Evolutionary conservation across 2,888 invertebrate species (phyloP).

Genomic region (Nymphalis c-album): DNA sequence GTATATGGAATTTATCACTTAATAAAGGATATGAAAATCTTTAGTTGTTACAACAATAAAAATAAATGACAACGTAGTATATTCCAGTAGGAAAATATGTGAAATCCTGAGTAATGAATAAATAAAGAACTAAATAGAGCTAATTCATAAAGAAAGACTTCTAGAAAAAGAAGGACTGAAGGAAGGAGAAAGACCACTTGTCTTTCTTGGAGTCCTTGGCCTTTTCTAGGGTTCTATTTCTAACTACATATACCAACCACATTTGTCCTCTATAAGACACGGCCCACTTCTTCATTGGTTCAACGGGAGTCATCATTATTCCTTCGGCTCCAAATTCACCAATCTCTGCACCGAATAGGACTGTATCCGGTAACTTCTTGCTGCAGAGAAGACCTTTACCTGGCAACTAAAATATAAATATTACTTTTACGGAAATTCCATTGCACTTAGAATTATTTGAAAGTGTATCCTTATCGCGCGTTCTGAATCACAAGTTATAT

Average conservation of each 20-base stretch:
- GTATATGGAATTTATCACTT: not conserved
- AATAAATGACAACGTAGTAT: too few species aligned
- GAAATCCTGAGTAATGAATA: too few species aligned
- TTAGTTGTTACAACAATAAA: too few species aligned
- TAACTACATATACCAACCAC: slow-evolving; percentile 63
- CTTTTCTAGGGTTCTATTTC: not conserved
- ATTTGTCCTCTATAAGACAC: slow-evolving; percentile 86
- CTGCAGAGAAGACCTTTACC: slow-evolving; percentile 85
- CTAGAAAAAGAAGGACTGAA: too few species aligned
- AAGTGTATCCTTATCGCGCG: not conserved
- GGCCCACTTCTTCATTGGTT: slow-evolving; percentile 88
- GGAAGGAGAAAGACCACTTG: too few species aligned
- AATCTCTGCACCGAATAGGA: slow-evolving; percentile 81
- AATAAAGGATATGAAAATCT: too few species aligned
- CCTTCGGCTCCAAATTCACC: slow-evolving; percentile 86
- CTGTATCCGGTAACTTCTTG: slow-evolving; percentile 86
- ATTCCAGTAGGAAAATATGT: too few species aligned
- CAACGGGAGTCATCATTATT: slow-evolving; percentile 83
- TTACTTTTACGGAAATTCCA: not conserved
- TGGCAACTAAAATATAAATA: slow-evolving; percentile 77
- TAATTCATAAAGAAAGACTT: too few species aligned
- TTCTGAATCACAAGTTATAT: too few species aligned
- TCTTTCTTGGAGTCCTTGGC: not conserved
- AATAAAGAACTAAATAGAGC: too few species aligned
- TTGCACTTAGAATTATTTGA: not conserved